phyloP scores from a whole-genome alignment of 2,797 vertebrate genomes.

The Enteromius fasciolatus region DNA sequence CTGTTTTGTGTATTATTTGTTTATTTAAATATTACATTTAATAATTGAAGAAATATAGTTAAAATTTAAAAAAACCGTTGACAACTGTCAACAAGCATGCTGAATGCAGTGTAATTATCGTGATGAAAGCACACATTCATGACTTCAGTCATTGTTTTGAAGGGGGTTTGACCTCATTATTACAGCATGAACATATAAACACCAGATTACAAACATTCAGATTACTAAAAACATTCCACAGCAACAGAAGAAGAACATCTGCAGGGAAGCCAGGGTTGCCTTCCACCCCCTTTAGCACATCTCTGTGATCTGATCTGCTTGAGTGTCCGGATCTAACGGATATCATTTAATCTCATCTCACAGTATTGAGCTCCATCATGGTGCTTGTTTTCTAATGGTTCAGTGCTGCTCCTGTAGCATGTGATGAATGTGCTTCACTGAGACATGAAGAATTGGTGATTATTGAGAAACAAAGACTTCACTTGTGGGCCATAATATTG shows the following conservation, averaged over 20 bases:
- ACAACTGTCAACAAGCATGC: background rate
- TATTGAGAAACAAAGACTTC: slow-evolving; percentile 70
- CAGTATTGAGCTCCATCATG: background rate
- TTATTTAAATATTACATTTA: background rate
- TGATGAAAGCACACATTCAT: background rate
- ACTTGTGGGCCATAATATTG: slow-evolving; percentile 64
- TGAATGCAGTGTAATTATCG: background rate
- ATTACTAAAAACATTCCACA: slow-evolving; percentile 1
- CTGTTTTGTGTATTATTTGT: background rate
- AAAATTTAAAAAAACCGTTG: no score
- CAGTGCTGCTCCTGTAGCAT: background rate
- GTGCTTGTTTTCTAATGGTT: slow-evolving; percentile 1
- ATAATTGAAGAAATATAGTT: background rate
- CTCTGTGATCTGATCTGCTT: background rate
- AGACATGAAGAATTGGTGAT: slow-evolving; percentile 39
- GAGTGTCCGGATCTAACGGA: background rate
- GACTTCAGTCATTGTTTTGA: background rate
- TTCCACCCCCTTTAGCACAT: background rate
- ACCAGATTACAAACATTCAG: slow-evolving; percentile 18
- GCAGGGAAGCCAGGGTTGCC: no score
- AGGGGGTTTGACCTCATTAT: slow-evolving; percentile 44
- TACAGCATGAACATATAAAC: slow-evolving; percentile 1
- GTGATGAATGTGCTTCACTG: background rate
- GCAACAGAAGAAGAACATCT: slow-evolving; percentile 14
- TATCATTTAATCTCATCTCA: slow-evolving; percentile 24